Evolutionary conservation across 1,140 invertebrate genomes (phyloP), one percentile per base, ranked within the genome.

Genomic region (Samia ricini): DNA sequence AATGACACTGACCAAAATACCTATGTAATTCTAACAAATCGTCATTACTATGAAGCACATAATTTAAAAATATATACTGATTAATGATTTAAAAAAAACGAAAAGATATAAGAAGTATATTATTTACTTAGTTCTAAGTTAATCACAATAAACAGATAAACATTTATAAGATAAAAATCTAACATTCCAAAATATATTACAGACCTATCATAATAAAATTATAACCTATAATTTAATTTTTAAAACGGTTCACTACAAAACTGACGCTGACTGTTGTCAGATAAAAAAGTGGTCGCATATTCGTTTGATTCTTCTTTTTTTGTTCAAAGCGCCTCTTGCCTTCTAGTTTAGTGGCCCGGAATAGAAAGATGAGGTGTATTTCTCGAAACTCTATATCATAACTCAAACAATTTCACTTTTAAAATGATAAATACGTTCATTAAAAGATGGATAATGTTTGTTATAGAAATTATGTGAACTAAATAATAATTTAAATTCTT

Each of bases 211-310:
- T 85, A 89, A 87, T 85, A 87, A 83, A 87, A 88, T 87, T 85
- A 87, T 87, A 89, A 87, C 84, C 85, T 87, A 85, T 89, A 89
- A 88, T 89, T 89, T 87, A 89, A 88, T 88, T 87, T 89, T 87
- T 76, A 76, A 83, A 84, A 84, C 77, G 77, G 72, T 72, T 63
- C 63, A 67, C 66, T 79, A 52, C 22, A 88, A 88, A 86, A 82
- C 71, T 72, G 64, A 79, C 69, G 69, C 74, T 72, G 72, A 76
- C 75, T 82, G 81, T 80, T 85, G 83, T 82, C 81, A 82, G 77
- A 64, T 79, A 75, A 80, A 86, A 84, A 83, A 74, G 57, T 69
- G 74, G 84, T 85, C 81, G 81, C 84, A 79, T 74, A 85, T 83
- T 83, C 68, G 76, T 81, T 81, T 81, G 74, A 80, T 83, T 81